Evolutionary conservation across 2,888 invertebrate species (phyloP), one percentile per base, ranked within the genome.

Genomic region (Plutella xylostella): DNA sequence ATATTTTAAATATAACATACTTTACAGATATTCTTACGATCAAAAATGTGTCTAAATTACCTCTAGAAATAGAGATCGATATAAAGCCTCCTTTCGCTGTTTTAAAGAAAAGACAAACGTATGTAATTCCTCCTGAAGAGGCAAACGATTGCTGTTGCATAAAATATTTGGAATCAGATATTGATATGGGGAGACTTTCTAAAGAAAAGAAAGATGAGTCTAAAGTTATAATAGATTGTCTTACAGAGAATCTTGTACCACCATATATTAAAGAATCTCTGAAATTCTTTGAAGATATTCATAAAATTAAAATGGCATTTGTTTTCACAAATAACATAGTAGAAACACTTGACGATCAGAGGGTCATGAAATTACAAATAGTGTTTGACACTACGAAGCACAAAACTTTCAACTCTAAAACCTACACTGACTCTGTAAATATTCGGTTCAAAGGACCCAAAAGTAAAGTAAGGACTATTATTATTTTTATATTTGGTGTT

Each of bases 21-120:
- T 49, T 68, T 73, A 49, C 65, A 87, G 88, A 88, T 60, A 74
- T 85, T 25, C 46, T 89, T 1, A 65, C 71, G 0, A 75, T 88
- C 43, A 85, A 74, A 50, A 89, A 89, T 61, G 69, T 82, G 33
- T 86, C 87, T 0, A 78, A 71, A 48, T 55, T 88, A 20, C 74
- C 80, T 37, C 56, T 88, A 40, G 73, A 78, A 47, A 65, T 86
- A 17, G 78, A 76, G 37, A 61, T 88, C 20, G 68, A 55, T 45
- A 63, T 85, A 1, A 79, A 77, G 48, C 65, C 73, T 37, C 88
- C 88, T 1, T 88, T 88, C 58, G 68, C 71, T 15, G 63, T 83
- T 30, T 63, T 83, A 50, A 70, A 78, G 46, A 78, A 72, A 54
- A 60, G 61, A 40, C 57, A 57, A 22, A 66, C 76, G 1, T 82